phyloP scores from a whole-genome alignment of 2,113 vertebrate genomes.

The Cynocephalus volans region DNA sequence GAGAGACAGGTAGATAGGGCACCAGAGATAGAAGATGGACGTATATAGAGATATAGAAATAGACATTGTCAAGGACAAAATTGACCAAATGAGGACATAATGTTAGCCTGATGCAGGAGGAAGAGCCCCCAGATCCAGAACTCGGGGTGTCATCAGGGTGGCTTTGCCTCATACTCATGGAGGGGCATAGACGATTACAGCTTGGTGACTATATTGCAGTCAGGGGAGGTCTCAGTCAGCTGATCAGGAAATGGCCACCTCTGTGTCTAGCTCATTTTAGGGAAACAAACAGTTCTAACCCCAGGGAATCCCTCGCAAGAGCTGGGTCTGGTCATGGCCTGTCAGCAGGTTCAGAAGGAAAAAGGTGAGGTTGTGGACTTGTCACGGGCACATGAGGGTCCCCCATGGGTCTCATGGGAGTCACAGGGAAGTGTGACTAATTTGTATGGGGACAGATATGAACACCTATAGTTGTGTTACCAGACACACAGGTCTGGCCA shows the following conservation, averaged over 20 bases:
- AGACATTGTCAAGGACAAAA: background rate
- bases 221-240: background rate
- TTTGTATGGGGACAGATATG: no score
- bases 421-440: background rate
- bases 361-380: background rate
- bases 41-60: background rate
- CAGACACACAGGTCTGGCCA: no score
- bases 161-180: background rate
- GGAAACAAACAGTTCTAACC: background rate
- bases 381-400: background rate
- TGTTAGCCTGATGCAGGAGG: background rate
- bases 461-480: no score
- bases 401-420: background rate
- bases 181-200: background rate
- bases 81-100: background rate
- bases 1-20: background rate
- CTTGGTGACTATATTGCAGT: background rate
- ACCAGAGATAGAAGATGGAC: background rate
- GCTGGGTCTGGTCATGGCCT: background rate
- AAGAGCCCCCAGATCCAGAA: background rate
- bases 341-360: background rate
- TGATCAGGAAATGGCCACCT: background rate
- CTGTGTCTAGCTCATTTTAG: background rate
- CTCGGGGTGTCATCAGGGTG: fast-evolving
- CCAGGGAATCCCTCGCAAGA: no score